A percentile compares a stretch with the other conserved stretches of the same genome.
phyloP scores from a whole-genome alignment of 2,797 vertebrate genomes.

The Echiichthys vipera region DNA sequence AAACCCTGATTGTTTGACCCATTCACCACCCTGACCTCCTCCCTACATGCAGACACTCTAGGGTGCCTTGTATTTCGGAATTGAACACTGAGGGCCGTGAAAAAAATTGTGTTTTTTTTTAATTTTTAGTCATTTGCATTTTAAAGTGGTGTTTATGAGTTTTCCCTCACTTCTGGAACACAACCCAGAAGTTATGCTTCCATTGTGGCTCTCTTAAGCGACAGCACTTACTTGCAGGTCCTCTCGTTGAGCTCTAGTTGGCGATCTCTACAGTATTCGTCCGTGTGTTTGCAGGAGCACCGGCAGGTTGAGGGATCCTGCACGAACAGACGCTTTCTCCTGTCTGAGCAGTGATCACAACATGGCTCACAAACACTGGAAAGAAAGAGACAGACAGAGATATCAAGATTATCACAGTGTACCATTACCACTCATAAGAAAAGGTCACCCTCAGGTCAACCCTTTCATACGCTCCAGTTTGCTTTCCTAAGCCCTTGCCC shows the following conservation, averaged over 20 bases:
- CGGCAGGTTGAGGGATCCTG: constrained; percentile 97
- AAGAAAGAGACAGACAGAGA: constrained; percentile 87
- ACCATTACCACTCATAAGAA: constrained; percentile 46
- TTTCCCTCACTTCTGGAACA: not conserved
- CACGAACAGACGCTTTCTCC: constrained; percentile 94
- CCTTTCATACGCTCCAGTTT: constrained; percentile 41
- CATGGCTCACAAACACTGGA: constrained; percentile 88
- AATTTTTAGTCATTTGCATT: constrained; percentile 18
- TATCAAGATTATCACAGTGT: constrained; percentile 70
- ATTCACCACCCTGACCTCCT: too few relatives aligned
- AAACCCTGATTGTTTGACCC: too few relatives aligned
- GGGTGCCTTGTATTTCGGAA: too few relatives aligned
- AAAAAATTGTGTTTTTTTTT: too few relatives aligned
- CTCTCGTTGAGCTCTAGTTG: constrained; percentile 99
- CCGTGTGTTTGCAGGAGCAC: constrained; percentile 99
- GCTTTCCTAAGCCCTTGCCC: constrained; percentile 38
- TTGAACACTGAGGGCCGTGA: too few relatives aligned
- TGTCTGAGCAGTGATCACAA: constrained; percentile 96
- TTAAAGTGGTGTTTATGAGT: not conserved
- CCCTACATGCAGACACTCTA: too few relatives aligned
- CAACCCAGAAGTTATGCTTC: not conserved
- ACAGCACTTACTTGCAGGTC: constrained; percentile 93
- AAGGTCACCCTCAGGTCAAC: constrained; percentile 47
- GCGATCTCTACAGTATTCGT: constrained; percentile 95
- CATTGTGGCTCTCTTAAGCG: not conserved